Evolutionary conservation across 2,888 invertebrate genomes (phyloP), one percentile per base, ranked within the genome.

Genomic region (Chirona hameri): DNA sequence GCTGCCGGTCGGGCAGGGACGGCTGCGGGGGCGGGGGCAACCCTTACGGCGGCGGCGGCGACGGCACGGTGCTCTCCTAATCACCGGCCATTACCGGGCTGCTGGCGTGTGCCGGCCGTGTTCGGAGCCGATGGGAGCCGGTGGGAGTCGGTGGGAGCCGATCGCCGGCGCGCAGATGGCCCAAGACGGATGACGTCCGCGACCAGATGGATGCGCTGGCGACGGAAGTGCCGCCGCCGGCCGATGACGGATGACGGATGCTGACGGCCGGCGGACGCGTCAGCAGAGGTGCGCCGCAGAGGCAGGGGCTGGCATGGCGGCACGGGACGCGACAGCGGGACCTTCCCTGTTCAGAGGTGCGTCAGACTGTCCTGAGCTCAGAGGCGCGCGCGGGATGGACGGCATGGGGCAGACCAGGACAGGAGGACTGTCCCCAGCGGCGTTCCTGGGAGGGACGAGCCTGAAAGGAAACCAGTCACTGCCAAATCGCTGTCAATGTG

Each of bases 121-220:
- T 39, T 39, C 4, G 39, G 4, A 14, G 18, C 12, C 39, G 76
- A 46, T 76, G 76, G 76, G 76, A 76, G 76, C 76, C 21, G 39
- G 5, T 12, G n/a, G n/a, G n/a, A 4, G 15, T 5, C 39, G 76
- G 29, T 76, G 76, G 76, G 76, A 76, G 76, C 76, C 21, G 39
- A 21, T 12, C 39, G 76, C 21, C 76, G 24, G 24, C 76, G 46
- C 21, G 10, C 76, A 76, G 76, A 27, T 76, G 76, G 76, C 46
- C 39, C 39, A 39, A 76, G 76, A 76, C 76, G 46, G 76, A 76
- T 76, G 27, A 24, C 76, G 46, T 46, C 76, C 76, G 76, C 39
- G 24, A 1, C 24, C 27, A 27, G 76, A 76, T 76, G 76, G 76
- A 76, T 76, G 39, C 76, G 76, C 46, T 18, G 72, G 7, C 72